Evolutionary conservation across 1,140 invertebrate species (phyloP).

Genomic region (Cecropterus lyciades): DNA sequence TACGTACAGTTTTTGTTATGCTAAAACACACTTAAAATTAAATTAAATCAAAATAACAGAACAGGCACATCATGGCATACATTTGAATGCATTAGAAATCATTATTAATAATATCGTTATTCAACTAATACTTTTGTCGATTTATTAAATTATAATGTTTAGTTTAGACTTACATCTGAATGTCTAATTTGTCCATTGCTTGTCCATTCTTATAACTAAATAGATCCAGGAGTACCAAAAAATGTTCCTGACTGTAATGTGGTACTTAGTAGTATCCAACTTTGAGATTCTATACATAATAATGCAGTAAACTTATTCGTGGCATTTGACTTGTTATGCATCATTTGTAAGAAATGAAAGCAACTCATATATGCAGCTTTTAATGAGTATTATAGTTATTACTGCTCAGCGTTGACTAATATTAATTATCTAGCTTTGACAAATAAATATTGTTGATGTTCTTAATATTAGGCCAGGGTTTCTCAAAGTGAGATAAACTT

Average conservation of each 20-base stretch:
- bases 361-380: slow-evolving; percentile 3
- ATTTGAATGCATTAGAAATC: not conserved
- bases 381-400: slow-evolving; percentile 21
- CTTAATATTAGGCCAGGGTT: not conserved
- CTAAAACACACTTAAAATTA: slow-evolving; percentile 5
- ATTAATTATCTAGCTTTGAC: not conserved
- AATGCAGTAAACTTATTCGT: not conserved
- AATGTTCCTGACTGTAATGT: not conserved
- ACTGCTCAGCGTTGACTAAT: slow-evolving; percentile 5
- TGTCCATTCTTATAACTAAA: slow-evolving; percentile 3
- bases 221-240: not conserved
- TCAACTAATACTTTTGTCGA: not conserved
- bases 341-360: slow-evolving; percentile 1
- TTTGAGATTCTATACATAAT: slow-evolving; percentile 10
- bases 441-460: not conserved
- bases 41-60: slow-evolving; percentile 2
- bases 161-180: not conserved
- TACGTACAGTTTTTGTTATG: slow-evolving; percentile 3
- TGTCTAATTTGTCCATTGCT: not conserved
- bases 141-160: too few relatives aligned
- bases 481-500: too few relatives aligned
- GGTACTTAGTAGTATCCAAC: not conserved
- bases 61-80: slow-evolving; percentile 17
- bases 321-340: not conserved
- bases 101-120: not conserved